These are phyloP conservation scores for Actinemys pallida DNA, from an alignment of 2,113 vertebrate genomes.

Conservation along the genomic window DNA sequence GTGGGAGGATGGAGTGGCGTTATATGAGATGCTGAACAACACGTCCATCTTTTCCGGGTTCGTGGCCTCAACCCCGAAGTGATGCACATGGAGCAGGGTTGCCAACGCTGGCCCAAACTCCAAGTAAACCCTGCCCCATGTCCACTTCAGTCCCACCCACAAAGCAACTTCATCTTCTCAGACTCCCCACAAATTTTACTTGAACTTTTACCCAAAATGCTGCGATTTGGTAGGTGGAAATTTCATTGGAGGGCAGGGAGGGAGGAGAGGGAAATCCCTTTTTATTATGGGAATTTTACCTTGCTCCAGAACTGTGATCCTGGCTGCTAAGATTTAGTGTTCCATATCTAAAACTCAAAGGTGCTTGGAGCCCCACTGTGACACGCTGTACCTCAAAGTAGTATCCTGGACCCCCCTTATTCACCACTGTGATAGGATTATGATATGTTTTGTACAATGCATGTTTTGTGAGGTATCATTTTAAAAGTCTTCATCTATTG, in stretches of 20 bases:
- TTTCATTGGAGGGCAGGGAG: background rate
- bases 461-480: too few relatives aligned
- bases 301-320: background rate
- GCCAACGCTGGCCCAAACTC: background rate
- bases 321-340: background rate
- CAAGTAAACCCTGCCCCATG: background rate
- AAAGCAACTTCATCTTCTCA: background rate
- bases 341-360: background rate
- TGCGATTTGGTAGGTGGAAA: background rate
- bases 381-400: too few relatives aligned
- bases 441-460: too few relatives aligned
- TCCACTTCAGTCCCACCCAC: background rate
- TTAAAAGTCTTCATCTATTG: too few relatives aligned
- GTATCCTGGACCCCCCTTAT: too few relatives aligned
- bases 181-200: background rate
- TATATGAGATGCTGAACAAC: background rate
- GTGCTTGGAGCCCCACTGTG: background rate
- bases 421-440: too few relatives aligned
- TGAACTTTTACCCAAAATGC: background rate
- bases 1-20: background rate
- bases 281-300: background rate
- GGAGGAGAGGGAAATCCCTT: background rate
- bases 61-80: background rate
- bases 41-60: background rate
- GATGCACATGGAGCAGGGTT: background rate